Evolutionary conservation across 2,113 vertebrate genomes (phyloP), one percentile per base, ranked within the genome.

Genomic region (Zingel zingel): DNA sequence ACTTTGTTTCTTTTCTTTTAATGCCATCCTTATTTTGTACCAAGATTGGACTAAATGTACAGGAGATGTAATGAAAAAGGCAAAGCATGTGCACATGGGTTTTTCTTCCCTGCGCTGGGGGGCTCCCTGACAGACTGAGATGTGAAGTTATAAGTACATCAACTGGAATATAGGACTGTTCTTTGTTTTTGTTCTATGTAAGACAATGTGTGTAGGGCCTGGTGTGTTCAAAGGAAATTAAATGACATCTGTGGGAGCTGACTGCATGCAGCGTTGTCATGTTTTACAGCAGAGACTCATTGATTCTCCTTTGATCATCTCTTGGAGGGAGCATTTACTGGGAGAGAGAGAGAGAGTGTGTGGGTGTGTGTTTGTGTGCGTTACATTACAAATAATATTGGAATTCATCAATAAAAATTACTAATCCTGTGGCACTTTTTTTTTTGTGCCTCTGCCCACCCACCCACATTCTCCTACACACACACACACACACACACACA

Each of bases 141-240:
- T 39, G 39, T 39, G 39, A 39, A 39, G 39, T 39, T 39, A 39
- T 39, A 10, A 39, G 11, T n/a, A 23, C 15, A 25, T 15, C n/a
- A 45, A 47, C 11, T 64, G 6, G 12, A n/a, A 43, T 1, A 58
- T 57, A 21, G 39, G 71, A 43, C 0, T 30, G 50, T 27, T n/a
- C 74, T 56, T 63, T 81, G 33, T 83, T 72, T 56, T 58, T 51
- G 50, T 71, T 77, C 21, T 59, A 43, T 65, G 21, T 27, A 25
- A 30, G 47, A 25, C 18, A 77, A 9, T 68, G 56, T 67, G 51
- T 75, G 45, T 25, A 48, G 33, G 45, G 18, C 62, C 63, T 33
- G 25, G 58, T 50, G 62, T 58, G 59, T 77, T 83, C 74, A 83
- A 71, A 77, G 59, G 67, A 77, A 72, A 71, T 65, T 6, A 79